Evolutionary conservation across 2,113 vertebrate species (phyloP).

Genomic region (Leptosomus discolor): DNA sequence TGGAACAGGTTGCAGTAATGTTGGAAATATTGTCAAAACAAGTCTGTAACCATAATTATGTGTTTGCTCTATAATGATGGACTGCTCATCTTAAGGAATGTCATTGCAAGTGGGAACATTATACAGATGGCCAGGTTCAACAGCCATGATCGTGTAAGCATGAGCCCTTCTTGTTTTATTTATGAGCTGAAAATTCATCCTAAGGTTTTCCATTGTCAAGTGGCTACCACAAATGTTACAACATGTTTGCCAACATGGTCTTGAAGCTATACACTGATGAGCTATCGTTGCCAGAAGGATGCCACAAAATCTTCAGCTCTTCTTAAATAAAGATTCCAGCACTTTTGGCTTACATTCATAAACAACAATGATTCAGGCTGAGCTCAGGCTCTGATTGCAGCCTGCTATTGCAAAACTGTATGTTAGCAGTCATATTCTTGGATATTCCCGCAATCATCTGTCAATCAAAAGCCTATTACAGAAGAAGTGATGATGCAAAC

Average conservation of each 20-base stretch:
- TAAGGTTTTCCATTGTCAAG: conserved; percentile 69
- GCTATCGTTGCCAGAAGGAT: conserved; percentile 32
- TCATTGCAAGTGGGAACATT: conserved; percentile 69
- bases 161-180: conserved; percentile 70
- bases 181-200: conserved; percentile 75
- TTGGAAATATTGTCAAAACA: conserved; percentile 46
- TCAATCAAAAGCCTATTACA: conserved; percentile 3
- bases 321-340: conserved; percentile 50
- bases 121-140: conserved; percentile 62
- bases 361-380: conserved; percentile 54
- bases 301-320: conserved; percentile 57
- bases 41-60: conserved; percentile 63
- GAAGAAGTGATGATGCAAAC: conserved; percentile 1
- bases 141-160: conserved; percentile 48
- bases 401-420: conserved; percentile 28
- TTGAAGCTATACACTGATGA: conserved; percentile 42
- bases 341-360: conserved; percentile 47
- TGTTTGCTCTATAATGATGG: conserved; percentile 39
- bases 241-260: conserved; percentile 49
- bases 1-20: conserved; percentile 47
- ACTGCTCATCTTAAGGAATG: conserved; percentile 51
- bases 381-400: conserved; percentile 27
- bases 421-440: conserved; percentile 55
- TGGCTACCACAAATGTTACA: conserved; percentile 66
- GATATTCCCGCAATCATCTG: conserved; percentile 6